Base-by-base conservation (phyloP, 37 sponge, comb jelly and placozoan genomes). In the Beroe ovata region DNA sequence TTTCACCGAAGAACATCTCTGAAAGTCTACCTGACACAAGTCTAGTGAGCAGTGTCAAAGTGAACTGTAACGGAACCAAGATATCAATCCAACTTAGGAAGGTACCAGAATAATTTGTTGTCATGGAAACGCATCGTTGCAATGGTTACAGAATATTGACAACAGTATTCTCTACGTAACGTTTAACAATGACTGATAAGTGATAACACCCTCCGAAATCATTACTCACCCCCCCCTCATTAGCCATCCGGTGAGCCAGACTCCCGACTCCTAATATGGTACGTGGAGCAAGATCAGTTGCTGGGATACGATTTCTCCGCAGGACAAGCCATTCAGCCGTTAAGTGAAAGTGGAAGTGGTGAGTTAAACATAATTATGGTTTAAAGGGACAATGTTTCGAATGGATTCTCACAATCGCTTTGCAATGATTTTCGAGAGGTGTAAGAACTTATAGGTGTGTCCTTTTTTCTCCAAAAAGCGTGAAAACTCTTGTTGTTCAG, bases 21-120 rank as follows among this genome's bases (percentile, higher is more conserved):
- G 59, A 30, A 60, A 91, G 29, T 18, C 63, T 37, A 60, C 69
- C 29, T 25, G 41, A 30, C 8, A 64, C 29, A 37, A 81, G 19
- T 60, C 62, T 61, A 8, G 60, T 95, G 2, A 32, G 30, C 47
- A 89, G 92, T 8, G 91, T 95, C 20, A 88, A 92, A 30, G 88
- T 92, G 47, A 93, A 93, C 93, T 92, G 92, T 37, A 89, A 59
- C 60, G 95, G 96, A 22, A 84, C 84, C 40, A 71, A 71, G 60
- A 93, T 90, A 92, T 93, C 88, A 38, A 94, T 39, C 34, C 93
- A 39, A 32, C 89, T 18, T 8, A 62, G 39, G 28, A 89, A 89
- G 89, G 89, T 89, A n/a, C 1, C 38, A 16, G 54, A 47, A 47
- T n/a, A n/a, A n/a, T n/a, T n/a, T n/a, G n/a, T n/a, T n/a, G n/a